Conservation (phyloP, 2,113 vertebrate species). For the Nematolebias whitei region DNA sequence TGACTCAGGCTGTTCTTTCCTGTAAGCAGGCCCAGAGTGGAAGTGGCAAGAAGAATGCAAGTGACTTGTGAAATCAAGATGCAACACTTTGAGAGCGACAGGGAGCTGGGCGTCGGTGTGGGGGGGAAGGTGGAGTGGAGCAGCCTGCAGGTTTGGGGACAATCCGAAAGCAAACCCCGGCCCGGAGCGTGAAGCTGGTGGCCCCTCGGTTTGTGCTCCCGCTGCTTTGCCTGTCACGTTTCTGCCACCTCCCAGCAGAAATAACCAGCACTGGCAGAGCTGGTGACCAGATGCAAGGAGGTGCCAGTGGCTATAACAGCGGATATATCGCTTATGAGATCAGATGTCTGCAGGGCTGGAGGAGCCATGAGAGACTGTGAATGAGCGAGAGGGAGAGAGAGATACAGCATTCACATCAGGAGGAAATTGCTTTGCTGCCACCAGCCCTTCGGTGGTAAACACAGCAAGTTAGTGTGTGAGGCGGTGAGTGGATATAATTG, state of each 20-base stretch:
- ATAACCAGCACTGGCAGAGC: conserved; percentile 78
- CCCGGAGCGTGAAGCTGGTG: conserved; percentile 46
- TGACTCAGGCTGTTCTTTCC: conserved; percentile 58
- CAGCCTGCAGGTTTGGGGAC: conserved; percentile 52
- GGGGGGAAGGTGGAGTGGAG: conserved; percentile 31
- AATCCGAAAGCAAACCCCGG: conserved; percentile 48
- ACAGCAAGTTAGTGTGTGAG: conserved; percentile 74
- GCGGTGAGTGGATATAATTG: conserved; percentile 75
- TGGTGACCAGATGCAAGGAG: conserved; percentile 75
- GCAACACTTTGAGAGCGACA: conserved; percentile 47
- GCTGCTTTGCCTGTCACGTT: conserved; percentile 70
- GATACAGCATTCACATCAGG: conserved; percentile 71
- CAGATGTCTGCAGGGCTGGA: conserved; percentile 76
- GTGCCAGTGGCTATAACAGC: conserved; percentile 77
- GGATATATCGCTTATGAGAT: conserved; percentile 83
- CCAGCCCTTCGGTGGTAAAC: conserved; percentile 76
- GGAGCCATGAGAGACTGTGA: conserved; percentile 70
- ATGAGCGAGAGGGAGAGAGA: conserved; percentile 54
- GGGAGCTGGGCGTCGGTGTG: background rate
- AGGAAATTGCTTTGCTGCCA: conserved; percentile 82
- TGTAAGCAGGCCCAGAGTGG: conserved; percentile 46
- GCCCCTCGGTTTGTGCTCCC: conserved; percentile 58
- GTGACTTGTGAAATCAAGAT: conserved; percentile 51
- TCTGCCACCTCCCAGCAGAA: conserved; percentile 70
- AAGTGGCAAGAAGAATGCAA: conserved; percentile 42